Evolutionary conservation across 2,888 invertebrate genomes (phyloP).

Genomic region (Macaria notata): DNA sequence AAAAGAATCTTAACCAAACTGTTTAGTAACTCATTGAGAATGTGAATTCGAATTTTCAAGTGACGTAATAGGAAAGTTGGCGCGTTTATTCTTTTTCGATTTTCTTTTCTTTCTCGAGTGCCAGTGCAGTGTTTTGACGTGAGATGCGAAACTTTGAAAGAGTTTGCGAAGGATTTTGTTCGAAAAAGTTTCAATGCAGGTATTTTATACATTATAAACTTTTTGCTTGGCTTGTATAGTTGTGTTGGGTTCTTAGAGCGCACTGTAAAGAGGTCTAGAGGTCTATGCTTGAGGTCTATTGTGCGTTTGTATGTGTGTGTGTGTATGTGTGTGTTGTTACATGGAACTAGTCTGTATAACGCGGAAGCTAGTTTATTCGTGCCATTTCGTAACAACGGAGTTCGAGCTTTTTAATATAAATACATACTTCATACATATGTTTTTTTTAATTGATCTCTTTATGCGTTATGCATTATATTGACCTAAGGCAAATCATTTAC

Average conservation of each 20-base stretch:
- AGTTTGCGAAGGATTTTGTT: conserved; percentile 41
- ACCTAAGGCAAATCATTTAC: too few species aligned
- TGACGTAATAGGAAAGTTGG: conserved; percentile 15
- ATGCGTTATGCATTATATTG: too few species aligned
- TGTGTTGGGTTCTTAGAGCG: conserved; percentile 1
- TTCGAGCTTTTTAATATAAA: not conserved
- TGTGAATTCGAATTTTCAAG: conserved; percentile 23
- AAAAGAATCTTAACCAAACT: not conserved
- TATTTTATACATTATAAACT: conserved; percentile 43
- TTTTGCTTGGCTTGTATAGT: conserved; percentile 1
- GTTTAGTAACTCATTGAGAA: not conserved
- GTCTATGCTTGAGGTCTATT: conserved; percentile 18
- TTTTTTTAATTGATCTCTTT: too few species aligned
- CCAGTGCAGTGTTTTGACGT: conserved; percentile 40
- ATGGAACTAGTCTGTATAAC: conserved; percentile 10
- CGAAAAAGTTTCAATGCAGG: conserved; percentile 65
- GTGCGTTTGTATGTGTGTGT: conserved; percentile 14
- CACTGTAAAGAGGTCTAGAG: conserved; percentile 8
- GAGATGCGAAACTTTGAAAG: conserved; percentile 51
- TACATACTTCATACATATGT: too few species aligned
- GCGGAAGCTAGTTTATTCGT: conserved; percentile 11
- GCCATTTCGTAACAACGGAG: conserved; percentile 1
- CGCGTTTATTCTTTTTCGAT: conserved; percentile 17
- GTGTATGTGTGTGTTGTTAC: conserved; percentile 15
- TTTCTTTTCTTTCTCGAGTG: conserved; percentile 29